phyloP scores from a whole-genome alignment of 1,140 invertebrate genomes.

The Chelonus insularis region DNA sequence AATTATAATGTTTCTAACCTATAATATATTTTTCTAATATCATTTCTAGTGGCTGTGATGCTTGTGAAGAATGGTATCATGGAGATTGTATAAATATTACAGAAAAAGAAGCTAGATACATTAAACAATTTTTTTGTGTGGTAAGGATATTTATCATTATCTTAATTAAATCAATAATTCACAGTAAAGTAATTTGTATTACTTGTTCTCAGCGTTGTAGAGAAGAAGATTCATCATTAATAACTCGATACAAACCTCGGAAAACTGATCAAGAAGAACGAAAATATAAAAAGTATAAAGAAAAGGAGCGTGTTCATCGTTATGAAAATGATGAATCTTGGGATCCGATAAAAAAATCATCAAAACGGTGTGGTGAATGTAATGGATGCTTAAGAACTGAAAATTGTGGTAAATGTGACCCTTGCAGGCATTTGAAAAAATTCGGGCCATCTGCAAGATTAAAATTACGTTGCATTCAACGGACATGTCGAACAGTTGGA shows the following conservation, averaged over 20 bases:
- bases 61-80: constrained; percentile 98
- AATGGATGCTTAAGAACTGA: constrained; percentile 76
- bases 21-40: constrained; percentile 24
- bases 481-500: constrained; percentile 54
- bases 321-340: constrained; percentile 50
- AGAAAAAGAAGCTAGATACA: constrained; percentile 88
- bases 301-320: constrained; percentile 45
- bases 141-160: constrained; percentile 44
- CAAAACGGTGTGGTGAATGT: constrained; percentile 79
- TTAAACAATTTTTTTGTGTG: constrained; percentile 90
- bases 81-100: constrained; percentile 96
- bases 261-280: constrained; percentile 65
- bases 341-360: constrained; percentile 50
- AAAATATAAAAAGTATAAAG: constrained; percentile 52
- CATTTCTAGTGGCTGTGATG: constrained; percentile 83
- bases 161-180: not conserved
- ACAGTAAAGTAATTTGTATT: not conserved
- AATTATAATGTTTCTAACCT: too few relatives aligned
- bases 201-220: constrained; percentile 65
- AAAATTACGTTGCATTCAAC: constrained; percentile 70
- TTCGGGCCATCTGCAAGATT: constrained; percentile 73
- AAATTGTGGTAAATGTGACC: constrained; percentile 86
- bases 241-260: constrained; percentile 77
- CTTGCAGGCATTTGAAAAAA: constrained; percentile 78
- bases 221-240: constrained; percentile 79